Evolutionary conservation across 2,113 vertebrate species (phyloP).

Genomic region (Sardina pilchardus): DNA sequence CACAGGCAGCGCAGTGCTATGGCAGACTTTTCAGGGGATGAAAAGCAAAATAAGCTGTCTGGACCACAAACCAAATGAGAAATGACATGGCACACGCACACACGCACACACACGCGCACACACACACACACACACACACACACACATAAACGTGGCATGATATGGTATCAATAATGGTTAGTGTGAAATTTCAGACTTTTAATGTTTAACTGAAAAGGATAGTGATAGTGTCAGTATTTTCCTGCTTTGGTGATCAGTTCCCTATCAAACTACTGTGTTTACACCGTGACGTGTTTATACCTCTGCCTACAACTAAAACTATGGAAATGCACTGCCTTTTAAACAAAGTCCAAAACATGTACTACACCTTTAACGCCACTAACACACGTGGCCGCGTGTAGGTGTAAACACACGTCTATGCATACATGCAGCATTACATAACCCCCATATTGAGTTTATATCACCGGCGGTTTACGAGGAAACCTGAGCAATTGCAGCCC

Average conservation of each 20-base stretch:
- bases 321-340: not conserved
- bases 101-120: no score
- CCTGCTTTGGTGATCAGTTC: not conserved
- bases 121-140: no score
- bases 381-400: not conserved
- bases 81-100: not conserved
- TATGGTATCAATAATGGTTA: not conserved
- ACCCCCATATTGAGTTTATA: conserved; percentile 55
- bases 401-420: conserved; percentile 45
- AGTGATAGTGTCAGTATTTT: not conserved
- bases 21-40: conserved; percentile 33
- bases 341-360: not conserved
- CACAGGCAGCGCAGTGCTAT: not conserved
- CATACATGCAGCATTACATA: conserved; percentile 44
- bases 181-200: not conserved
- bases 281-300: not conserved
- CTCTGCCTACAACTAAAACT: not conserved
- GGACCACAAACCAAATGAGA: not conserved
- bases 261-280: not conserved
- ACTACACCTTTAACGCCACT: not conserved
- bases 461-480: conserved; percentile 57
- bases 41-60: not conserved
- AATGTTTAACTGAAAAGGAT: not conserved
- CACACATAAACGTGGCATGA: not conserved
- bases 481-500: conserved; percentile 49